These are phyloP conservation scores for Neolamprologus modestus DNA, from an alignment of 2,113 vertebrate species.

Conservation along the genomic window DNA sequence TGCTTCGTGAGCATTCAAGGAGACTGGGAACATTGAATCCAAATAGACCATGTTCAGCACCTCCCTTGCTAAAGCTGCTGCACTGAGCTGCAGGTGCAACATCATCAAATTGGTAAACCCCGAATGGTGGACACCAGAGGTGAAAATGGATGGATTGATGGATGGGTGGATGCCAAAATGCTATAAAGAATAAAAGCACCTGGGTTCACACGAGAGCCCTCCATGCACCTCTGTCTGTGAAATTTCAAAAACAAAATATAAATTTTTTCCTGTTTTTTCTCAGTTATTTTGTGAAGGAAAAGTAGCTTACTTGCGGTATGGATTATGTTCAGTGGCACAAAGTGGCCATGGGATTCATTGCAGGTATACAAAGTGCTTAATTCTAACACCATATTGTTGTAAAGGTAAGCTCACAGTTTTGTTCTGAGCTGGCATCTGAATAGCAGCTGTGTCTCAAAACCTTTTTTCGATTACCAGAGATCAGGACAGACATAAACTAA, in stretches of 20 bases:
- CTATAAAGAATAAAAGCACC: background rate
- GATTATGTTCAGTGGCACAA: background rate
- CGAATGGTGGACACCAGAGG: background rate
- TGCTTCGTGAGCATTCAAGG: background rate
- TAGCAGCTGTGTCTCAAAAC: background rate
- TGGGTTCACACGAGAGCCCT: background rate
- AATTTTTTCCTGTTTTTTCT: background rate
- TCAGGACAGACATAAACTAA: background rate
- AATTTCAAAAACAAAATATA: background rate
- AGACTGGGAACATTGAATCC: background rate
- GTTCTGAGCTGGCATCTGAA: background rate
- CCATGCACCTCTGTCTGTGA: background rate
- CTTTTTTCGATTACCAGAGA: background rate
- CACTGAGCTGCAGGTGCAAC: background rate
- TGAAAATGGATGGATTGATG: too few relatives aligned
- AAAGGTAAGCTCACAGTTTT: background rate
- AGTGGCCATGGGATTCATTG: background rate
- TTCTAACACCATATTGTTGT: background rate
- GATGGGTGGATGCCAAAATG: background rate
- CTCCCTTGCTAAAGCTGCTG: background rate
- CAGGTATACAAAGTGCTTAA: background rate
- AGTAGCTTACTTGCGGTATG: background rate
- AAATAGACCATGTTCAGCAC: background rate
- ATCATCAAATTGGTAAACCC: background rate
- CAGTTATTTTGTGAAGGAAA: background rate